phyloP scores from a whole-genome alignment of 2,113 vertebrate genomes.

The Oenanthe oenanthe region DNA sequence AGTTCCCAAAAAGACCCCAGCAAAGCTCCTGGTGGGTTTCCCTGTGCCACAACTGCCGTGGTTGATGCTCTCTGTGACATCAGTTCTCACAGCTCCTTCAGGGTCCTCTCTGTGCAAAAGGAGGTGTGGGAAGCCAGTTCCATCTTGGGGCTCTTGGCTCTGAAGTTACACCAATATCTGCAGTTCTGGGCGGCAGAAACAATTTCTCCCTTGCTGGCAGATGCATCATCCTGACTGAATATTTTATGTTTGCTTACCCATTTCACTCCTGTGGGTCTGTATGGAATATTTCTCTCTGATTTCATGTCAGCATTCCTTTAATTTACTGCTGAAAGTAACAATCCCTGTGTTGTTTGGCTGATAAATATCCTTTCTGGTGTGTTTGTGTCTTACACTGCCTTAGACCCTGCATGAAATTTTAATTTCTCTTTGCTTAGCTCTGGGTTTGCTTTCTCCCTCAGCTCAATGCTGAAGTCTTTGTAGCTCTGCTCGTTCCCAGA shows the following conservation, averaged over 20 bases:
- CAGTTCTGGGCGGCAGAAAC: not conserved
- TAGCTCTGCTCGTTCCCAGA: not conserved
- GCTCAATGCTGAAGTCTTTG: slow-evolving; percentile 18
- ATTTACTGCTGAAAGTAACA: not conserved
- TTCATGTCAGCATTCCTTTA: not conserved
- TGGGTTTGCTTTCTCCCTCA: not conserved
- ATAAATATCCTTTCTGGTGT: not conserved
- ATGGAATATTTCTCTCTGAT: not conserved
- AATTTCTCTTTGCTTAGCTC: slow-evolving; percentile 28
- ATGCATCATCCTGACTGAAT: not conserved
- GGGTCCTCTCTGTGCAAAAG: not conserved
- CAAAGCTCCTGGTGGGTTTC: not conserved
- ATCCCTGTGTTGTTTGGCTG: not conserved
- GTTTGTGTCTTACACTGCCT: not conserved
- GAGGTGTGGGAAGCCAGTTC: not conserved
- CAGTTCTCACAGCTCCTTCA: not conserved
- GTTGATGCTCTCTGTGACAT: not conserved
- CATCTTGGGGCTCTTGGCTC: not conserved
- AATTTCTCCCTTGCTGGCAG: not conserved
- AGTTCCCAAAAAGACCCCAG: not conserved
- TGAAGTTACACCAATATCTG: not conserved
- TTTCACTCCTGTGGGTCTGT: not conserved
- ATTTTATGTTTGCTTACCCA: not conserved
- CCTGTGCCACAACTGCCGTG: not conserved
- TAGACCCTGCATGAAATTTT: slow-evolving; percentile 26